Base-by-base conservation (phyloP, 2,888 invertebrate genomes). In the Eupithecia dodoneata region DNA sequence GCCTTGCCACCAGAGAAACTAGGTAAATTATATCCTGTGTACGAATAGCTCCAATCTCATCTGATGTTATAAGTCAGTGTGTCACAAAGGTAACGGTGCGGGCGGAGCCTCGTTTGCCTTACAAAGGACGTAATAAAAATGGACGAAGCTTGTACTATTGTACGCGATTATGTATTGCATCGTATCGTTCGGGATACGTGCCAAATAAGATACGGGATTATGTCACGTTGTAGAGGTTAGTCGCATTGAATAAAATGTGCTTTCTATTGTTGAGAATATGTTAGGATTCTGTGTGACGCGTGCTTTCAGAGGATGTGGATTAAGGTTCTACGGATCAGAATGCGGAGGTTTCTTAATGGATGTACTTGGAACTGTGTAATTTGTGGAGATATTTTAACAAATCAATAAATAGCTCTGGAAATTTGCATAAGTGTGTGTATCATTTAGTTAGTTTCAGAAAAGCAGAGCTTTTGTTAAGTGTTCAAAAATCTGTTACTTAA, bases 41-140 rank as follows among this genome's bases (percentile, higher is more conserved):
- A 47, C 47, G 30, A 47, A 47, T 5, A 70, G 70, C 47, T 66
- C 18, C 59, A 72, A 74, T 79, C 74, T 18, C 72, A 72, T 71
- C 70, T 72, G 83, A 75, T 82, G 82, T 86, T 81, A 72, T 75
- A 79, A 79, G 73, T 69, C 80, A 80, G 76, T 71, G 79, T 78
- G 77, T 79, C 79, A 79, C 79, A 79, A 79, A 79, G 76, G 79
- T 84, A 78, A 78, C 78, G 67, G 74, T 52, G 63, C 82, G 79
- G 83, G 80, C 81, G 84, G 83, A 85, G 86, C 88, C 87, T 87
- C 85, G 86, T 87, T 88, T 85, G 87, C 87, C 87, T 87, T 86
- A 89, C 89, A 90, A 90, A 89, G 88, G 89, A 86, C 87, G 87
- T 89, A 89, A 90, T 88, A 89, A 87, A 89, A 88, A 87, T 88